Base-by-base conservation (phyloP, 2,797 vertebrate genomes). In the Brachyrhaphis roseni region DNA sequence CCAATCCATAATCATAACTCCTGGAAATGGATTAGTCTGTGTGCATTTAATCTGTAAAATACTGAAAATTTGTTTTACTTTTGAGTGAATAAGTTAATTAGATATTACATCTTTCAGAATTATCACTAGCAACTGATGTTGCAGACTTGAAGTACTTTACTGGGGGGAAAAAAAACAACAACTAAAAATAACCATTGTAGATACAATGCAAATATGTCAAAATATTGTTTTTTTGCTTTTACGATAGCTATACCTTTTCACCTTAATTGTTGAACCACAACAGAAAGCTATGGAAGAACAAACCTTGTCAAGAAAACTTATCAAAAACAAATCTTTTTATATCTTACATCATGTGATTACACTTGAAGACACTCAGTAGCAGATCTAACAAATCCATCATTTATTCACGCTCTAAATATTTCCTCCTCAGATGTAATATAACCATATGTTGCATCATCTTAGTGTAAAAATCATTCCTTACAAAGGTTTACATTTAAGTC, bases 391-490 rank as follows among this genome's bases (percentile, higher is more conserved):
- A 95, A 95, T 71, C 87, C 81, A n/a, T 92, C 82, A 76, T 93
- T 95, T 93, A 92, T 90, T 92, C 78, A 88, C 90, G 18, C 77
- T 89, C 85, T 84, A 82, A 86, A 84, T 90, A 85, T 80, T 82
- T 88, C 78, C 82, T 91, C 88, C 91, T 95, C 91, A 93, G 93
- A 94, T 91, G 94, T 96, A 93, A 94, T 94, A 94, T 94, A 91
- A 93, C 94, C 90, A 90, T 93, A 92, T 92, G 92, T 93, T 94
- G 93, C 93, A 94, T 94, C 92, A 94, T 94, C 92, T 95, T 84
- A 91, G 95, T 96, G 95, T 96, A 96, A 96, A 96, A 96, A 95
- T 94, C 86, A 95, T 96, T 96, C 96, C 96, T 96, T 96, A 96
- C 96, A 96, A 96, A 96, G 96, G 96, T 96, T 96, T 96, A 96